Evolutionary conservation across 2,888 invertebrate genomes (phyloP).

Genomic region (Lithophane ornitopus): DNA sequence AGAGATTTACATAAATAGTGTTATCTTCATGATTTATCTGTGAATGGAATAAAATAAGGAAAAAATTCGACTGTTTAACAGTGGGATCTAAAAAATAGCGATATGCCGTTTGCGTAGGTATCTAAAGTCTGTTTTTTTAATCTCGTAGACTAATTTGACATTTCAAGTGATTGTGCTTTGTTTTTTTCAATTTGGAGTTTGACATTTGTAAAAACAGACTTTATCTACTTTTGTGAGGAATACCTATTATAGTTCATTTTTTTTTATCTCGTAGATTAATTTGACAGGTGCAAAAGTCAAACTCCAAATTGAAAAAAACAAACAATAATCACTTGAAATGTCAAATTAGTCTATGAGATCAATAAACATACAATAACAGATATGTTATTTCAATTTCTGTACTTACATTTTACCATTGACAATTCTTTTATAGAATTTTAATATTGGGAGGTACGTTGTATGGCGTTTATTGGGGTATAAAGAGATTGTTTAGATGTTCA

Average conservation of each 20-base stretch:
- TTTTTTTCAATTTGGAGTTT: no score
- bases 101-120: conserved; percentile 27
- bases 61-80: background rate
- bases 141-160: no score
- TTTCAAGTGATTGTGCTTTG: no score
- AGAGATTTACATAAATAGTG: background rate
- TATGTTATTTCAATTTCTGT: background rate
- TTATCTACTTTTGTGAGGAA: background rate
- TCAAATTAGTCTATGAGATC: no score
- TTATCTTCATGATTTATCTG: background rate
- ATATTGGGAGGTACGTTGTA: background rate
- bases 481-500: background rate
- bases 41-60: conserved; percentile 1
- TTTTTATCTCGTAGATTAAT: no score
- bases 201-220: no score
- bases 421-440: conserved; percentile 6
- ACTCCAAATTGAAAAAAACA: no score
- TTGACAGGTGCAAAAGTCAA: no score
- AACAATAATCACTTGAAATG: no score
- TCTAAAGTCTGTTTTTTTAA: background rate
- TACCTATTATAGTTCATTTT: background rate
- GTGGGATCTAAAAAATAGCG: background rate
- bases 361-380: no score
- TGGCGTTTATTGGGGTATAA: background rate
- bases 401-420: background rate